Percentiles rank a stretch among this genome's conserved stretches.
phyloP scores from a whole-genome alignment of 2,888 invertebrate genomes.

The Thecophora atra region DNA sequence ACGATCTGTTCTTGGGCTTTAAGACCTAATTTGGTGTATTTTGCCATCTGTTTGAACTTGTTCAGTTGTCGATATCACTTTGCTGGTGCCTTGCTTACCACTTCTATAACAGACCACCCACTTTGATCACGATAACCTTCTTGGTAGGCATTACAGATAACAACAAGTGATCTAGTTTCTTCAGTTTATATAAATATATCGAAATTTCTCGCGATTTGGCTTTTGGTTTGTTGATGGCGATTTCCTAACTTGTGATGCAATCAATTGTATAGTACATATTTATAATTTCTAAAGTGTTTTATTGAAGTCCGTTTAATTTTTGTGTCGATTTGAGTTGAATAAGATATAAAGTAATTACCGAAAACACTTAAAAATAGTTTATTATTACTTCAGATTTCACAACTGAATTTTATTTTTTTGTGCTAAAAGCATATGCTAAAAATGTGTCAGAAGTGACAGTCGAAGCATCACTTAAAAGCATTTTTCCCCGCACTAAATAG shows the following conservation, averaged over 20 bases:
- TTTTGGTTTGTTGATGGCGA: too few species aligned
- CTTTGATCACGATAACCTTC: constrained; percentile 36
- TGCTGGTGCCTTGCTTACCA: not conserved
- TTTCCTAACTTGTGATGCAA: too few species aligned
- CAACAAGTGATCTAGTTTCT: constrained; percentile 60
- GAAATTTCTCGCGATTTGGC: too few species aligned
- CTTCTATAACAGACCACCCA: constrained; percentile 37
- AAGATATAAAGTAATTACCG: too few species aligned
- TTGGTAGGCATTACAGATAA: constrained; percentile 53
- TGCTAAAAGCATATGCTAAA: not conserved
- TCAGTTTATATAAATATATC: not conserved
- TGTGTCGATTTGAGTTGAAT: constrained; percentile 2
- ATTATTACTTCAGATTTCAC: not conserved
- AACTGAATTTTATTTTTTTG: too few species aligned
- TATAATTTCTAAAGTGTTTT: not conserved
- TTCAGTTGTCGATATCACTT: not conserved
- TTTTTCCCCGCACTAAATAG: not conserved
- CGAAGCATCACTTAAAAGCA: not conserved
- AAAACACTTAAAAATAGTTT: too few species aligned
- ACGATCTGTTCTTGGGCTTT: not conserved
- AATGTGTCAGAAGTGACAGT: not conserved
- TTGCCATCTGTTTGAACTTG: not conserved
- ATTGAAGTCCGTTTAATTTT: not conserved
- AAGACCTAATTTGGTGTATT: constrained; percentile 17
- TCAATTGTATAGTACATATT: too few species aligned